phyloP scores from a whole-genome alignment of 1,140 invertebrate genomes.

The Pectinophora gossypiella region DNA sequence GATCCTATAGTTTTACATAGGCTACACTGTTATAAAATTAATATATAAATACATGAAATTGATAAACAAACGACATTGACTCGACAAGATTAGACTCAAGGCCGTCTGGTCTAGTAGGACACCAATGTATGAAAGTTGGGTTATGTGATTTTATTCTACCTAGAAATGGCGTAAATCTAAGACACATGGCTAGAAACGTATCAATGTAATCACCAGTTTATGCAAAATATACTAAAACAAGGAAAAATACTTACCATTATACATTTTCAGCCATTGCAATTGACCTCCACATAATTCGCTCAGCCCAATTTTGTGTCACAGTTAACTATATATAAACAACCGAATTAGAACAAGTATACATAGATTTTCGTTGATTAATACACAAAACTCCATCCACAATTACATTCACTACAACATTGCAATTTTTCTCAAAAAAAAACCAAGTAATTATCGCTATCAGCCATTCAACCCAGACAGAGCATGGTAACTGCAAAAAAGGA shows the following conservation, averaged over 20 bases:
- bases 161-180: not conserved
- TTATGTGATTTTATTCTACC: slow-evolving; percentile 32
- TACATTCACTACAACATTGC: slow-evolving; percentile 14
- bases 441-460: slow-evolving; percentile 16
- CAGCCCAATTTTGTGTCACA: slow-evolving; percentile 24
- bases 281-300: slow-evolving; percentile 37
- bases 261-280: slow-evolving; percentile 37
- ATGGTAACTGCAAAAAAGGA: slow-evolving; percentile 13
- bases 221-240: not conserved
- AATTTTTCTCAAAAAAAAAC: not conserved
- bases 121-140: slow-evolving; percentile 52
- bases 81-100: slow-evolving; percentile 72
- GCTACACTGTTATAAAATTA: not conserved
- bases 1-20: no score
- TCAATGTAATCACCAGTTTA: not conserved
- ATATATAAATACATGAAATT: slow-evolving; percentile 15
- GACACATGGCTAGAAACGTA: not conserved
- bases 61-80: slow-evolving; percentile 66
- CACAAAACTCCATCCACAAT: slow-evolving; percentile 8
- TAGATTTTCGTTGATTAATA: not conserved
- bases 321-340: not conserved
- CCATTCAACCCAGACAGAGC: slow-evolving; percentile 35
- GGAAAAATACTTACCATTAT: slow-evolving; percentile 37
- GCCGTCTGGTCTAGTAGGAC: slow-evolving; percentile 53
- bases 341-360: not conserved